Conservation (phyloP, 2,797 vertebrate genomes). For the Hypotaenidia philippensis region DNA sequence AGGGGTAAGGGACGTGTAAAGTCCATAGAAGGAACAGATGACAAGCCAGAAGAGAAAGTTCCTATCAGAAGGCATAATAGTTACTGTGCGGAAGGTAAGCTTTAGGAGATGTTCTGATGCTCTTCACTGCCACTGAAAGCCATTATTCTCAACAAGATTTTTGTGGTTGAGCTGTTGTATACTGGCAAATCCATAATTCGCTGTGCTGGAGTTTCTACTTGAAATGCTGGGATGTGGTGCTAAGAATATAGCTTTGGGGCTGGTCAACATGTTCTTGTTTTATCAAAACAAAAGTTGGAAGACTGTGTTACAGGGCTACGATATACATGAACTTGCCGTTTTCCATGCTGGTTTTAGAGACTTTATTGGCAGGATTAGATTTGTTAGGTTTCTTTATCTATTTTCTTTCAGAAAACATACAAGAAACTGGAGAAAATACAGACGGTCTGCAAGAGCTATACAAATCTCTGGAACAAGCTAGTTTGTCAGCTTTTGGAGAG, state of each 20-base stretch:
- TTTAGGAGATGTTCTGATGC: not conserved
- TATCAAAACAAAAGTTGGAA: not conserved
- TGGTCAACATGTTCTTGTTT: not conserved
- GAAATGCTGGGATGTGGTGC: not conserved
- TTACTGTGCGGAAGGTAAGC: conserved; percentile 75
- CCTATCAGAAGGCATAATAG: conserved; percentile 75
- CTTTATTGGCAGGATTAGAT: not conserved
- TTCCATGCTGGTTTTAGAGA: not conserved
- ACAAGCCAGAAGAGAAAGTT: conserved; percentile 83
- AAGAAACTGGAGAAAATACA: conserved; percentile 58
- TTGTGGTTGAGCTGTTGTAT: not conserved
- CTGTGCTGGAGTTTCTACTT: not conserved
- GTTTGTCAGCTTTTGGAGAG: conserved; percentile 87
- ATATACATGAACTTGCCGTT: not conserved
- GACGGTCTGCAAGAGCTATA: conserved; percentile 90
- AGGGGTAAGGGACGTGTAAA: conserved; percentile 55
- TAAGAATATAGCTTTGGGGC: not conserved
- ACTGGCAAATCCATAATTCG: not conserved
- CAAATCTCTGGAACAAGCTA: conserved; percentile 86
- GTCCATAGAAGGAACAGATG: conserved; percentile 78
- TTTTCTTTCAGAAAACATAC: conserved; percentile 83
- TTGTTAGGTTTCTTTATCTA: not conserved
- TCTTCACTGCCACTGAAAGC: not conserved
- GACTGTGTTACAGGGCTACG: not conserved
- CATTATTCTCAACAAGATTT: not conserved